Conservation (phyloP, 1,140 invertebrate genomes). For the Steinernema khuongi region DNA sequence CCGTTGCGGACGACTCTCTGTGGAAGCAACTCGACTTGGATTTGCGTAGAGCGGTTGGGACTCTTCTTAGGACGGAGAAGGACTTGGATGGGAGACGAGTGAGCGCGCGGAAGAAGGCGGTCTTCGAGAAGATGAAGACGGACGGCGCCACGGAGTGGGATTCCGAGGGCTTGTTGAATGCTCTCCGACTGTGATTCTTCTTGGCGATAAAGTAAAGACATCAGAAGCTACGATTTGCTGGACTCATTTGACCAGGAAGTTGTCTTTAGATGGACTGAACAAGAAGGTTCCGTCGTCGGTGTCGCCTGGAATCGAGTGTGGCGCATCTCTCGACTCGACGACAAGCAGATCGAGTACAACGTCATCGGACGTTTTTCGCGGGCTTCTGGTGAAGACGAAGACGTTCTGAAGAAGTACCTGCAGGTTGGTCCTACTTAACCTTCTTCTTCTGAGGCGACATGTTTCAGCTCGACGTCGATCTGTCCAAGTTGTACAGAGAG, state of each 20-base stretch:
- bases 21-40: background rate
- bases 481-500: conserved; percentile 68
- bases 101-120: background rate
- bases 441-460: background rate
- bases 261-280: conserved; percentile 23
- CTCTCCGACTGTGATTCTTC: background rate
- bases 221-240: background rate
- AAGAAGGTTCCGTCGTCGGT: conserved; percentile 23
- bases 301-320: conserved; percentile 21
- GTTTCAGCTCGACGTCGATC: conserved; percentile 64
- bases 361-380: conserved; percentile 20
- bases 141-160: background rate
- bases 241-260: conserved; percentile 4
- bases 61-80: background rate
- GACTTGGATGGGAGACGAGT: background rate
- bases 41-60: background rate
- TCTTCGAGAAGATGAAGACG: background rate
- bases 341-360: conserved; percentile 24
- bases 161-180: background rate
- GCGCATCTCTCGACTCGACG: conserved; percentile 18
- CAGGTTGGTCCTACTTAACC: conserved; percentile 6
- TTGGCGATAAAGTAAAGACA: too few relatives aligned
- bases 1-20: background rate
- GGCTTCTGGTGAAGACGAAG: conserved; percentile 1
- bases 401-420: conserved; percentile 21